A percentile compares a stretch with the other conserved stretches of the same genome.
phyloP scores from a whole-genome alignment of 2,888 invertebrate genomes.

The Endomychus coccineus region DNA sequence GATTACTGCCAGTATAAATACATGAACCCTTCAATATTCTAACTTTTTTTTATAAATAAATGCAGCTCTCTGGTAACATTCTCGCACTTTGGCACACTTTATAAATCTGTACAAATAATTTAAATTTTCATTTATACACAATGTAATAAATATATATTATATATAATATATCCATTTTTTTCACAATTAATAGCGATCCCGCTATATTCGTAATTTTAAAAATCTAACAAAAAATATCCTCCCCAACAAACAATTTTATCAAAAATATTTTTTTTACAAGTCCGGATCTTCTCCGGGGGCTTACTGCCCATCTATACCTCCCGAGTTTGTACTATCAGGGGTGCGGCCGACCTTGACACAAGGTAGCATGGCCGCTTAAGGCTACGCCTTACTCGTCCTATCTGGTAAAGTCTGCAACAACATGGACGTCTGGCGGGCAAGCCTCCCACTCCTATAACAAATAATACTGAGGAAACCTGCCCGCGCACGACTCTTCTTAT shows the following conservation, averaged over 20 bases:
- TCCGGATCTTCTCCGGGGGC: constrained; percentile 27
- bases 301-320: constrained; percentile 38
- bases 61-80: constrained; percentile 44
- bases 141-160: constrained; percentile 42
- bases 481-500: constrained; percentile 5
- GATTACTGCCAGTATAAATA: constrained; percentile 40
- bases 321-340: constrained; percentile 45
- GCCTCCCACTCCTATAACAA: constrained; percentile 22
- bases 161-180: constrained; percentile 47
- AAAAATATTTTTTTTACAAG: constrained; percentile 55
- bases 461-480: constrained; percentile 22
- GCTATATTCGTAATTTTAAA: constrained; percentile 39
- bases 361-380: constrained; percentile 36
- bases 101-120: constrained; percentile 48
- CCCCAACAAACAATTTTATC: constrained; percentile 57
- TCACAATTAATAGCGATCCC: constrained; percentile 45
- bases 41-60: constrained; percentile 39
- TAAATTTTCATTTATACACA: constrained; percentile 45
- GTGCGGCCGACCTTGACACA: constrained; percentile 40
- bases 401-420: constrained; percentile 38
- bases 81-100: constrained; percentile 48
- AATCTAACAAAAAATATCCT: constrained; percentile 51
- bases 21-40: constrained; percentile 42
- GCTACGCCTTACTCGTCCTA: constrained; percentile 33
- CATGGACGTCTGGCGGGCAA: constrained; percentile 22